Evolutionary conservation across 2,797 vertebrate species (phyloP).

Genomic region (Lophius americanus): DNA sequence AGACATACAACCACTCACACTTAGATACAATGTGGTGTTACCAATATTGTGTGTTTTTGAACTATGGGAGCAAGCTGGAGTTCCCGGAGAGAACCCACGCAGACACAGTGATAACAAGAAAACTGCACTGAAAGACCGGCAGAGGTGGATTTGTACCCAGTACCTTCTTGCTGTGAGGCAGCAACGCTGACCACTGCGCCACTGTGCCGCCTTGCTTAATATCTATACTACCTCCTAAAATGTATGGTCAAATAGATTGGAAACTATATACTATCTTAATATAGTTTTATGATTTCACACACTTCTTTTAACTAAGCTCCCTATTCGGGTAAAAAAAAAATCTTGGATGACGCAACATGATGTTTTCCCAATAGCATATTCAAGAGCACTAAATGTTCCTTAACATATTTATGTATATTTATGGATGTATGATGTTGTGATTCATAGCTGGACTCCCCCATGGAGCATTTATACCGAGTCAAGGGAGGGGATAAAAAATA

Average conservation of each 20-base stretch:
- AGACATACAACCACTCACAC: too few relatives aligned
- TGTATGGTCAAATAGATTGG: constrained; percentile 20
- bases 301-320: constrained; percentile 1
- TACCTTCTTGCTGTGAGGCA: too few relatives aligned
- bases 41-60: too few relatives aligned
- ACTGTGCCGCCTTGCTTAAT: constrained; percentile 11
- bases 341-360: background rate
- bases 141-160: too few relatives aligned
- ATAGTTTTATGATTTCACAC: background rate
- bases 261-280: constrained; percentile 17
- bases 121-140: too few relatives aligned
- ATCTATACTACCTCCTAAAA: constrained; percentile 9
- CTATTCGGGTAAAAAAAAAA: background rate
- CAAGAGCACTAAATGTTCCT: constrained; percentile 12
- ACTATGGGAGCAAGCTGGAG: too few relatives aligned
- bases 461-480: constrained; percentile 7
- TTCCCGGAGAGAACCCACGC: too few relatives aligned
- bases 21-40: too few relatives aligned
- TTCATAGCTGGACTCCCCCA: constrained; percentile 8
- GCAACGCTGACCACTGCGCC: too few relatives aligned
- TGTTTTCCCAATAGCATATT: constrained; percentile 10
- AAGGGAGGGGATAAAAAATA: constrained; percentile 26
- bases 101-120: too few relatives aligned
- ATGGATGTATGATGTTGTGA: constrained; percentile 18
- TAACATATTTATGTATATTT: constrained; percentile 30